Evolutionary conservation across 2,888 invertebrate species (phyloP).

Genomic region (Mycogona germanica): DNA sequence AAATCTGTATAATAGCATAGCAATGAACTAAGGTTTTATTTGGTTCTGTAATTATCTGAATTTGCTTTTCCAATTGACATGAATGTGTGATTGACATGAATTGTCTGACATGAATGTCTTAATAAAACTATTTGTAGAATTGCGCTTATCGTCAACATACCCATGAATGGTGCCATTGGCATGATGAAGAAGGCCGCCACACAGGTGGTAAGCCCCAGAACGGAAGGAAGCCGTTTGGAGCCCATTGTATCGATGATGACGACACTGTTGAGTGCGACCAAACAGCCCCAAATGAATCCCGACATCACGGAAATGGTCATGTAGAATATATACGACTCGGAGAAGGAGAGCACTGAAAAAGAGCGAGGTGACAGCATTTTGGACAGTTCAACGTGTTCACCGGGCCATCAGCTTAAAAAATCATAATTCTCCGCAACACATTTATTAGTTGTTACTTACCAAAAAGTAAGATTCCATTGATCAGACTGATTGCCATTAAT

Average conservation of each 20-base stretch:
- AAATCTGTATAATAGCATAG: too few species aligned
- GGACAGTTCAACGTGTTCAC: not conserved
- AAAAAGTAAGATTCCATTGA: constrained; percentile 4
- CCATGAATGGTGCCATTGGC: constrained; percentile 1
- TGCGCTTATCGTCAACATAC: not conserved
- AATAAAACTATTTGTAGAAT: not conserved
- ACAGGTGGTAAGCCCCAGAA: constrained; percentile 11
- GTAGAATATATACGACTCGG: not conserved
- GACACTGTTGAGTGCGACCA: not conserved
- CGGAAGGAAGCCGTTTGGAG: constrained; percentile 8
- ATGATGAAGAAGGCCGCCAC: constrained; percentile 11
- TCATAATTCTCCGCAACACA: too few species aligned
- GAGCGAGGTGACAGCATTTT: too few species aligned
- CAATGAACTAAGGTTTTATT: too few species aligned
- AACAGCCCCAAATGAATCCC: constrained; percentile 4
- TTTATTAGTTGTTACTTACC: not conserved
- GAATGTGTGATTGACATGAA: too few species aligned
- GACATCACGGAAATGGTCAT: too few species aligned
- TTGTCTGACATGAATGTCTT: too few species aligned
- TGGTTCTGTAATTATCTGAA: too few species aligned
- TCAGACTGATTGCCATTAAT: not conserved
- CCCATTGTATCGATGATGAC: constrained; percentile 11
- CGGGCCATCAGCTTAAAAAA: too few species aligned
- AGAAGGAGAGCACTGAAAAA: not conserved
- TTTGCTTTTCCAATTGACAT: too few species aligned